phyloP scores from a whole-genome alignment of 2,888 invertebrate species.

The Hemicrepidius hirtus region DNA sequence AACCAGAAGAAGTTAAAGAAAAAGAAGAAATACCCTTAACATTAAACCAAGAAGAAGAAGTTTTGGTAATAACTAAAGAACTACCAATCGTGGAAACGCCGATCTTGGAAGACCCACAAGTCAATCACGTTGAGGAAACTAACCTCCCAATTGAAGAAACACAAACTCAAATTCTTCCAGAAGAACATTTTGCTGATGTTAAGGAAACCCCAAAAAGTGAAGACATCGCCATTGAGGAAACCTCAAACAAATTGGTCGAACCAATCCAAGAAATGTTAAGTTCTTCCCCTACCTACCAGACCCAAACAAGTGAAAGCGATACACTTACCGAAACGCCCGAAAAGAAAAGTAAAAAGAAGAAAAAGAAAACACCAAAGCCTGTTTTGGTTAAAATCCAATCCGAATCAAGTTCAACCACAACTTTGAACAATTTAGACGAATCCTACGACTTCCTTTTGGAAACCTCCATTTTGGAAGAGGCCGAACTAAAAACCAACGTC shows the following conservation, averaged over 20 bases:
- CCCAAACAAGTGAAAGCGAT: slow-evolving; percentile 4
- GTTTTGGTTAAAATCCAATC: slow-evolving; percentile 47
- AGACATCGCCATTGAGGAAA: background rate
- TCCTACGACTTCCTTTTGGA: slow-evolving; percentile 66
- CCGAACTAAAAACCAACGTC: slow-evolving; percentile 67
- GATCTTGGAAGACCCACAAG: too few relatives aligned
- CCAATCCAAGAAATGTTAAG: background rate
- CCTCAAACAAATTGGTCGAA: background rate
- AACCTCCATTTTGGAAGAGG: slow-evolving; percentile 57
- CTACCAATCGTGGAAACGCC: background rate
- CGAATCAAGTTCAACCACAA: slow-evolving; percentile 58
- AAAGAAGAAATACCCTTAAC: too few relatives aligned
- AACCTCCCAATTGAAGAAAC: background rate
- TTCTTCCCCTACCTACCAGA: background rate
- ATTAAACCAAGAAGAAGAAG: too few relatives aligned
- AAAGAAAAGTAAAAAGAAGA: slow-evolving; percentile 58
- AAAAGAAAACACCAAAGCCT: slow-evolving; percentile 58
- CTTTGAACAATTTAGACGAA: slow-evolving; percentile 60
- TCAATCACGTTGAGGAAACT: background rate
- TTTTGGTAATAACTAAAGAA: background rate
- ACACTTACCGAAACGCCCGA: slow-evolving; percentile 29
- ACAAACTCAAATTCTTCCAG: too few relatives aligned
- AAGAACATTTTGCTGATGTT: too few relatives aligned
- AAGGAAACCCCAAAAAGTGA: too few relatives aligned
- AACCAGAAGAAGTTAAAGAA: background rate